Base-by-base conservation (phyloP, 2,113 vertebrate species). In the Typhlomys cinereus region DNA sequence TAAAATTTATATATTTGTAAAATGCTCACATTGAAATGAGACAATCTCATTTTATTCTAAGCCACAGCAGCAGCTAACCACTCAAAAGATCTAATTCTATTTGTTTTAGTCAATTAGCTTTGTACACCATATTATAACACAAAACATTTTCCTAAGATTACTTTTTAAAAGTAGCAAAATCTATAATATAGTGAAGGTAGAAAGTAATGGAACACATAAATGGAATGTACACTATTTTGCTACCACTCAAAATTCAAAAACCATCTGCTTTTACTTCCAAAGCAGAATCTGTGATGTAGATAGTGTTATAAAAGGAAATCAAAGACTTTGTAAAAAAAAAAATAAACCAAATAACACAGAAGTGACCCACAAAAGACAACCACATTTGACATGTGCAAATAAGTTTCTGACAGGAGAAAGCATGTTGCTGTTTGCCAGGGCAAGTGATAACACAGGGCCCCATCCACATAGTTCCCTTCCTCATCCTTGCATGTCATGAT, bases 1-100 rank as follows among this genome's bases (percentile, higher is more conserved):
- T 61, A 89, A 52, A 84, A 97, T n/a, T n/a, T n/a, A 97, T 97
- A 83, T 85, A 79, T 83, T 61, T 94, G 48, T 88, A 95, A 95
- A 34, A 83, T 59, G 10, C n/a, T 52, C 93, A 50, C 94, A 85
- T 10, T 89, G 2, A 90, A 66, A 87, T 66, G 13, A 95, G 87
- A 1, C 73, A 1, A 83, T 82, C 91, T 48, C 54, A 62, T 23
- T 78, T 94, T 79, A 5, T 27, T 69, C n/a, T 90, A 80, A 91
- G 95, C 34, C 48, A 15, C 1, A 81, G 11, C 39, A 84, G 1
- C 14, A 90, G 48, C 27, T 91, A 66, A 85, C 9, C 82, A 50
- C 80, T 21, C 34, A 86, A 79, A 95, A 80, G 7, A 27, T 15
- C 39, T 10, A 15, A 18, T 90, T 85, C 7, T 20, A 70, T 59